Evolutionary conservation across 2,113 vertebrate species (phyloP), one percentile per base, ranked within the genome.

Genomic region (Planiliza haematocheilus): DNA sequence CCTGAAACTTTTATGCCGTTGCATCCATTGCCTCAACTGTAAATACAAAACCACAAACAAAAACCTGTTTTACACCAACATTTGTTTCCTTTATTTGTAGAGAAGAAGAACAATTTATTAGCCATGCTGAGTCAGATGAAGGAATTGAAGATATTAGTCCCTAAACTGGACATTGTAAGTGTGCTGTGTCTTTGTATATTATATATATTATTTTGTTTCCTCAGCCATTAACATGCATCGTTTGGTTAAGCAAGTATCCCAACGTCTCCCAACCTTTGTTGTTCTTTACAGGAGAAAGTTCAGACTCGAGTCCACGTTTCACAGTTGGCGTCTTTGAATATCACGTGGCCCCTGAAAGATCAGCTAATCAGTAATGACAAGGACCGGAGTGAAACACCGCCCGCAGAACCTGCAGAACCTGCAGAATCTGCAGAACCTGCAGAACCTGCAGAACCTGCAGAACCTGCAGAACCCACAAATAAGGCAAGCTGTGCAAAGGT

Each of bases 401-500:
- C 94, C 24, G 86, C 90, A 68, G 87, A 90, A 53, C 85, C 91
- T 78, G 87, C 93, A 13, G 87, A 94, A 53, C 85, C 91, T 79
- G 87, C 93, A 13, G 87, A 94, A 30, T 84, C 91, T 79, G 87
- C 93, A 13, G 87, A 94, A 30, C 24, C 93, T n/a, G n/a, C n/a
- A n/a, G n/a, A n/a, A n/a, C 86, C 94, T 30, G 86, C 90, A 68
- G 87, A 90, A 53, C 85, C 91, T 78, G 87, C 93, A 13, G 87
- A 94, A 53, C 85, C 91, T 79, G 87, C 93, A 13, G 87, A 94
- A 30, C 24, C 93, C 89, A 94, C 95, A 90, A 94, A 95, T 82
- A 93, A 96, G 85, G 94, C 94, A 39, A 93, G 89, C 84, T 86
- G 76, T 87, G 87, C 92, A 50, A 92, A 97, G 95, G 96, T 96